Base-by-base conservation (phyloP, 2,113 vertebrate genomes). In the Nibea coibor region DNA sequence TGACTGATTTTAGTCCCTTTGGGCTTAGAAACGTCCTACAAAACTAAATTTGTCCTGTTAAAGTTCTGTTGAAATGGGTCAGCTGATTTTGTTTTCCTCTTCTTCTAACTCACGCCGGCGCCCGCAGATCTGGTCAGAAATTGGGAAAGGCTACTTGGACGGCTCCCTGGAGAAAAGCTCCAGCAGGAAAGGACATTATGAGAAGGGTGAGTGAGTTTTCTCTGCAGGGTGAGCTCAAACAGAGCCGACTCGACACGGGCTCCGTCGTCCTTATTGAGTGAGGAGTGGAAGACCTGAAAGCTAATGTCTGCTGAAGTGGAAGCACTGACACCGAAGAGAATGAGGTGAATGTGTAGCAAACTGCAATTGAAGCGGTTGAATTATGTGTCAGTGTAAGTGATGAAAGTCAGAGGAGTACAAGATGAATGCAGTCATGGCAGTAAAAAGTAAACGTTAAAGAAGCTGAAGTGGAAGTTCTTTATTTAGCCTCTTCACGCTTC, bases 131-230 rank as follows among this genome's bases (percentile, higher is more conserved):
- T 99, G 98, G 98, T 96, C 96, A 2, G 98, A 99, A 91, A 97
- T 99, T 57, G 97, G 98, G 24, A 99, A 96, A 83, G 98, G 97
- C 74, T 99, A 96, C 89, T 87, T 99, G 92, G 98, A 99, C 79
- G 98, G 97, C 1, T 98, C 98, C 45, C 91, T 97, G 89, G 97
- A 99, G 91, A 99, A 97, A 93, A 98, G 95, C 89, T 78, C 92
- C 71, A 96, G 94, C 90, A 95, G 97, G 64, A 99, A 97, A 89
- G 96, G 94, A 5, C 95, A 95, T 53, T 99, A 97, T 0, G 95
- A 97, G 93, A 94, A 94, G 17, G 97, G 98, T 99, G 91, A 91
- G 95, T 10, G 45, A 17, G 10, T 22, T 17, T 62, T 53, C 8
- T 39, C 35, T 15, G 10, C 9, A 7, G 9, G 10, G 3, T 6